These are phyloP conservation scores for Cheilosia impressa DNA, from an alignment of 2,888 invertebrate species.

Conservation along the genomic window DNA sequence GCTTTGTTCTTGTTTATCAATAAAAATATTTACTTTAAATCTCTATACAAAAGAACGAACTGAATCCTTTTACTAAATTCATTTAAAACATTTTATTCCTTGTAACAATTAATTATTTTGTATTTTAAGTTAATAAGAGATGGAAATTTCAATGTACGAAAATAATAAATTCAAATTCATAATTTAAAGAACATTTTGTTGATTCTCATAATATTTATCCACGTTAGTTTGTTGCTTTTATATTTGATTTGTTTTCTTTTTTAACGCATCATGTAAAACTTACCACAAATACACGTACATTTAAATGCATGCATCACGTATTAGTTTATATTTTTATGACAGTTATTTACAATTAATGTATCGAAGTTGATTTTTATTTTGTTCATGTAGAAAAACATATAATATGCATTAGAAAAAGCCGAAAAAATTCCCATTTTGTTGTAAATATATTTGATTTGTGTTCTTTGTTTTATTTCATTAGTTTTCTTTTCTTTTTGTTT, in stretches of 20 bases:
- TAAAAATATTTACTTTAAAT: slow-evolving; percentile 51
- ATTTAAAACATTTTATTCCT: slow-evolving; percentile 50
- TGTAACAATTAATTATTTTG: slow-evolving; percentile 66
- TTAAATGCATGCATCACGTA: slow-evolving; percentile 53
- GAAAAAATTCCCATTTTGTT: slow-evolving; percentile 76
- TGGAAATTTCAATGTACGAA: slow-evolving; percentile 35
- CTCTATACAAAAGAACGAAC: slow-evolving; percentile 71
- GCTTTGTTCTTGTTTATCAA: slow-evolving; percentile 30
- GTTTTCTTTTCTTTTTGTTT: slow-evolving; percentile 53
- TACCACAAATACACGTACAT: slow-evolving; percentile 75
- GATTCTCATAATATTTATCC: slow-evolving; percentile 9
- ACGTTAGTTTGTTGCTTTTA: slow-evolving; percentile 28
- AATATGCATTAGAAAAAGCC: slow-evolving; percentile 74
- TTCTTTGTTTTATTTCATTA: slow-evolving; percentile 65
- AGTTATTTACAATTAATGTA: slow-evolving; percentile 71
- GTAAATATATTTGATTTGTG: slow-evolving; percentile 69
- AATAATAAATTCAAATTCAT: slow-evolving; percentile 31
- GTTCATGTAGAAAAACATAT: slow-evolving; percentile 75
- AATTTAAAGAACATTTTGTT: slow-evolving; percentile 2
- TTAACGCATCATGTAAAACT: slow-evolving; percentile 76
- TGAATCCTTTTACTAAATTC: slow-evolving; percentile 45
- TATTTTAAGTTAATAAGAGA: slow-evolving; percentile 21
- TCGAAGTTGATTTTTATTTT: slow-evolving; percentile 67
- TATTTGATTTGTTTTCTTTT: slow-evolving; percentile 26
- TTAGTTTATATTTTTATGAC: slow-evolving; percentile 44